Base-by-base conservation (phyloP, 1,140 invertebrate genomes). In the Whitmania pigra region DNA sequence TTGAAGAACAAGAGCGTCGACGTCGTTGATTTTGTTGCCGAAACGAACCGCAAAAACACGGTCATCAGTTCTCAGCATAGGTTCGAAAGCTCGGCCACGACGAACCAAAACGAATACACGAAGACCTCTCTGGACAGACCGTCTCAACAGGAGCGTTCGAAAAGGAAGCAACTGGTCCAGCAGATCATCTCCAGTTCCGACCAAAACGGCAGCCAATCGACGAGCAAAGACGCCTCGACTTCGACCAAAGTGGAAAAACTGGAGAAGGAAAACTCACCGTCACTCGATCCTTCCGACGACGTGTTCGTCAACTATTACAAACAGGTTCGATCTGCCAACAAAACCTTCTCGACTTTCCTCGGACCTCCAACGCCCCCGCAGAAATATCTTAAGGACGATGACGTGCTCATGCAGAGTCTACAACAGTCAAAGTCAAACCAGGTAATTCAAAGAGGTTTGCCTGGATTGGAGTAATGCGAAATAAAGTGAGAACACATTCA, bases 61-160 rank as follows among this genome's bases (percentile, higher is more conserved):
- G 22, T 31, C 22, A 63, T 63, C 57, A 63, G 43, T 11, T 49
- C 43, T 17, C 43, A 49, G 43, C 43, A 63, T 7, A 63, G 29
- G 11, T n/a, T 63, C 57, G 22, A 63, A n/a, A 15, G 22, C 11
- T 11, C 20, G 29, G 13, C 22, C 22, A 11, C 29, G 22, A 40
- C 36, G 27, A 43, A 29, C 13, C 31, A 49, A 49, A 70, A 70
- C 69, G 69, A 70, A 9, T 70, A 70, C 69, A 70, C 69, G 69
- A 70, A 53, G 53, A 36, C 69, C 11, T 63, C 57, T 13, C 57
- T 63, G 20, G 57, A 63, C 57, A 13, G 57, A 63, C 57, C 57
- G 3, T 25, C 22, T 3, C 57, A 22, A 7, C 57, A 63, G 22
- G 57, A 63, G 22, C 3, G 57, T 11, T 22, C 57, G 6, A 63